Evolutionary conservation across 2,113 vertebrate species (phyloP).

Genomic region (Hiodon tergisus): DNA sequence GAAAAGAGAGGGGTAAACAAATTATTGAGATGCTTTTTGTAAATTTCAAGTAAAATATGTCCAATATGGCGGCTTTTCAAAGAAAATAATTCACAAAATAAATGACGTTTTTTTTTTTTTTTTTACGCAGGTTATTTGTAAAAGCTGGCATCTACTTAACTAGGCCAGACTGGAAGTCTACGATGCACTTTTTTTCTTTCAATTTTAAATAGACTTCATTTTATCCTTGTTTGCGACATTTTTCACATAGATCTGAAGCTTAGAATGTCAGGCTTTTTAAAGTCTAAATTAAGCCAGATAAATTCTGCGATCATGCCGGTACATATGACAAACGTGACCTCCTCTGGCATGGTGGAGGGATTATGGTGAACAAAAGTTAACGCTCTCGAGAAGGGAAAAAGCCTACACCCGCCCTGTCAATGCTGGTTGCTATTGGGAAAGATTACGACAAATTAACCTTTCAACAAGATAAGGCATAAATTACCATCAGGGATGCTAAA

Average conservation of each 20-base stretch:
- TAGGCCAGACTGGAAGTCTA: neutral
- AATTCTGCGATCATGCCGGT: constrained; percentile 8
- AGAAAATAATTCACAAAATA: neutral
- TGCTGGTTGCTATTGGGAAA: constrained; percentile 21
- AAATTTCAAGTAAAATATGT: neutral
- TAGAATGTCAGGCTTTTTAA: constrained; percentile 22
- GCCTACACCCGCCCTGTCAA: constrained; percentile 12
- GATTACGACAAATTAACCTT: constrained; percentile 28
- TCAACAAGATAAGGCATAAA: constrained; percentile 13
- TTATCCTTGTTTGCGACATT: constrained; percentile 13
- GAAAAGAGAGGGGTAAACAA: constrained; percentile 10
- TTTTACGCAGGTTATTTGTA: too few species aligned
- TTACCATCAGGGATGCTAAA: constrained; percentile 20
- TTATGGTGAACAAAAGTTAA: constrained; percentile 30
- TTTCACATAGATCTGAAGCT: constrained; percentile 2
- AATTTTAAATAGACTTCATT: neutral
- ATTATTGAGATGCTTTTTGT: neutral
- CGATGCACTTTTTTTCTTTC: neutral
- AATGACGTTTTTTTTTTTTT: too few species aligned
- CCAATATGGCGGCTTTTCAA: neutral
- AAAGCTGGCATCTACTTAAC: neutral
- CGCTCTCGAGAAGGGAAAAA: constrained; percentile 18
- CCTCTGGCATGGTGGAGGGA: constrained; percentile 7
- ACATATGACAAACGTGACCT: constrained; percentile 23
- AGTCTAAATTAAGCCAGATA: constrained; percentile 24